phyloP scores from a whole-genome alignment of 2,888 invertebrate species.

The Bedellia somnulentella region DNA sequence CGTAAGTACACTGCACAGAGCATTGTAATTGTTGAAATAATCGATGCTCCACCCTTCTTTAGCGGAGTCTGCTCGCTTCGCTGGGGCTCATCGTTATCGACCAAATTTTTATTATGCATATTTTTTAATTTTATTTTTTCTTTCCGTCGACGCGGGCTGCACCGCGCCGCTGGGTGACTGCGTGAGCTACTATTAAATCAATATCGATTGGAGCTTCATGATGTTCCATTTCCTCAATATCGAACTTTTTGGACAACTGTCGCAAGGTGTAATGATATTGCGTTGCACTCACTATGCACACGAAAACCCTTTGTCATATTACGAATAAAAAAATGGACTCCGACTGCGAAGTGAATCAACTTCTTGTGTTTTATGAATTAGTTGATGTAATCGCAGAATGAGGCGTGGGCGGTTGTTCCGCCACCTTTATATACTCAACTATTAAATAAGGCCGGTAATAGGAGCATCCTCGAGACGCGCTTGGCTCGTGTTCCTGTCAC shows the following conservation, averaged over 20 bases:
- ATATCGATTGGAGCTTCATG: conserved; percentile 23
- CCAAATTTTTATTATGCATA: conserved; percentile 53
- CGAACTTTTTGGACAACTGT: conserved; percentile 22
- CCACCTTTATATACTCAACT: conserved; percentile 29
- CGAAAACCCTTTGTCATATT: too few species aligned
- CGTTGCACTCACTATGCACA: too few species aligned
- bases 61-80: conserved; percentile 22
- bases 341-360: too few species aligned
- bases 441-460: conserved; percentile 32
- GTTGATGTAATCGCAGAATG: too few species aligned
- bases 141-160: conserved; percentile 23
- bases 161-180: conserved; percentile 20
- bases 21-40: conserved; percentile 32
- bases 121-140: conserved; percentile 53
- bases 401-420: conserved; percentile 14
- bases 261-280: too few species aligned
- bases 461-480: conserved; percentile 22
- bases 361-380: too few species aligned
- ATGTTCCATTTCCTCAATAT: conserved; percentile 22
- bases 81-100: conserved; percentile 39
- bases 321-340: too few species aligned
- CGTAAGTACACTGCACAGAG: too few species aligned
- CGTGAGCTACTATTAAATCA: conserved; percentile 36
- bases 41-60: conserved; percentile 34
- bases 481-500: conserved; percentile 26